Base-by-base conservation (phyloP, 2,113 vertebrate species). In the Poecilia latipinna region DNA sequence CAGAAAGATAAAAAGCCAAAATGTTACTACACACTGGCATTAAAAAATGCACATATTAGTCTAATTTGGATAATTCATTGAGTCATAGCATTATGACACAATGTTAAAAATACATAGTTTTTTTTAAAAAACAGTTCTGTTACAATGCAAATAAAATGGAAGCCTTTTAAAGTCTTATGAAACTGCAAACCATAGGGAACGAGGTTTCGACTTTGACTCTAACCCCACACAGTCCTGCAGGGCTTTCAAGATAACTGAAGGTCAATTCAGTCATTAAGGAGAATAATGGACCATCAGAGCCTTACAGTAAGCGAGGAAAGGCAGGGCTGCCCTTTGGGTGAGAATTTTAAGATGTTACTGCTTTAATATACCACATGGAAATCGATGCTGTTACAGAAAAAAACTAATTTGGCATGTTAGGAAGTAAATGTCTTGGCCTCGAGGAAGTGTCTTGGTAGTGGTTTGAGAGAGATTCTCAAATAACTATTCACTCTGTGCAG, bases 221-320 rank as follows among this genome's bases (percentile, higher is more conserved):
- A 44, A 61, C 68, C 39, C 39, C 68, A 57, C 37, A 6, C 32
- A 61, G 66, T 74, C 78, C 81, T 77, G 75, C 48, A 0, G 81
- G 77, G 82, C 72, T 60, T 69, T 82, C 39, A 67, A 78, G 82
- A 86, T 84, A 80, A 82, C 71, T 86, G 85, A 91, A 89, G 89
- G 91, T 90, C 89, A 87, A 72, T 67, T 77, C 80, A 82, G 89
- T 90, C 85, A 87, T 90, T 89, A 86, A 37, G 71, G 74, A 76
- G 86, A 87, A 91, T 90, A 90, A 90, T 83, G 86, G 78, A 88
- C 84, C 75, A 82, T 82, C 83, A 75, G 75, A 63, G 67, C 60
- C 68, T n/a, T 60, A 68, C 32, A n/a, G 76, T 3, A 51, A 81
- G 51, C 10, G 26, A 12, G 64, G 61, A 2, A 24, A 64, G 71